Conservation (phyloP, 2,113 vertebrate species). For the Globicephala melas region DNA sequence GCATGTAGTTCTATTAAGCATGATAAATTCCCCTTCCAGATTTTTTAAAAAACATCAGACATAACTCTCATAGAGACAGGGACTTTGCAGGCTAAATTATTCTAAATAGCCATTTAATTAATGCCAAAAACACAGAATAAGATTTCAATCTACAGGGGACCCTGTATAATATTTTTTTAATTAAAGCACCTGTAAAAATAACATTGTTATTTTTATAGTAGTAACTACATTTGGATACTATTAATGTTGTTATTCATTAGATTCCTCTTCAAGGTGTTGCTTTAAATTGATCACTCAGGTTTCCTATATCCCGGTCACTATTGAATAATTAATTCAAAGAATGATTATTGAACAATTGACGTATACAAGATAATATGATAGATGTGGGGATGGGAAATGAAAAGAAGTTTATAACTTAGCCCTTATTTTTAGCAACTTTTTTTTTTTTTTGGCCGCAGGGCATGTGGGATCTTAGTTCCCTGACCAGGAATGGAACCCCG, state of each 20-base stretch:
- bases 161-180: not conserved
- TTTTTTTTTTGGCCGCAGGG: no score
- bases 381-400: not conserved
- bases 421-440: not conserved
- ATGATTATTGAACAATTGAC: not conserved
- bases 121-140: not conserved
- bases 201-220: not conserved
- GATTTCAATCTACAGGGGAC: not conserved
- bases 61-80: not conserved
- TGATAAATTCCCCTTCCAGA: not conserved
- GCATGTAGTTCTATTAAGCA: not conserved
- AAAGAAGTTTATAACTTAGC: not conserved
- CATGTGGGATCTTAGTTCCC: no score
- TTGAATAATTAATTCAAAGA: constrained; percentile 19
- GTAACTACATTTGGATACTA: not conserved
- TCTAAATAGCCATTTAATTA: constrained; percentile 5
- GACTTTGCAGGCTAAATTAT: not conserved
- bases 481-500: no score
- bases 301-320: not conserved
- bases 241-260: not conserved
- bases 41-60: not conserved
- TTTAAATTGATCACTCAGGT: not conserved
- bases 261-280: not conserved
- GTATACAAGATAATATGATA: not conserved
- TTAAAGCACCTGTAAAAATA: not conserved